These are phyloP conservation scores for Galbula dea DNA, from an alignment of 2,113 vertebrate species.

Conservation along the genomic window DNA sequence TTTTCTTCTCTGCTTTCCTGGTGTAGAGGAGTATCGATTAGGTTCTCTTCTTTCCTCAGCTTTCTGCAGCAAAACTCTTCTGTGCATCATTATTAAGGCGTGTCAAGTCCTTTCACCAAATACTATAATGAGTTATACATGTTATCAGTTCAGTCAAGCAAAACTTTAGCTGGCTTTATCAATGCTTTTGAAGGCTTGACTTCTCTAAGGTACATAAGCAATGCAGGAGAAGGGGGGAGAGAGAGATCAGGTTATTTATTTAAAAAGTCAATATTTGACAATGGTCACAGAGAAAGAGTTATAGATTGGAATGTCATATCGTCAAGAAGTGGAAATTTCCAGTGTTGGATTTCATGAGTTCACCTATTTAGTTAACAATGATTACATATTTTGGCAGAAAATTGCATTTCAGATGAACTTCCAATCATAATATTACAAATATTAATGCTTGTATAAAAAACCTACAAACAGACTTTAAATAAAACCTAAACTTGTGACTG, in stretches of 20 bases:
- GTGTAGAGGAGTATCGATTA: too few species aligned
- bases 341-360: neutral
- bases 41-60: neutral
- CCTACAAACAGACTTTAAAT: neutral
- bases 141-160: neutral
- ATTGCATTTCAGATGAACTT: neutral
- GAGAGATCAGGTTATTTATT: neutral
- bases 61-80: neutral
- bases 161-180: neutral
- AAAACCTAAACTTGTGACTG: neutral
- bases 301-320: neutral
- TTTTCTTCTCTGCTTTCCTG: neutral
- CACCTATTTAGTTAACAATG: neutral
- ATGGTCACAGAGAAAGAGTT: neutral
- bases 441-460: neutral
- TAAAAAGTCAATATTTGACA: neutral
- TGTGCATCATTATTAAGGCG: neutral
- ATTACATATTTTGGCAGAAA: neutral
- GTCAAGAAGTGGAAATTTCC: neutral
- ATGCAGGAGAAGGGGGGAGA: neutral
- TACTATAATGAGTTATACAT: rapidly evolving
- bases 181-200: neutral
- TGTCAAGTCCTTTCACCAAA: neutral
- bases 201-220: neutral
- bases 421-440: neutral